Evolutionary conservation across 2,888 invertebrate genomes (phyloP), one percentile per base, ranked within the genome.

Genomic region (Latrodectus elegans): DNA sequence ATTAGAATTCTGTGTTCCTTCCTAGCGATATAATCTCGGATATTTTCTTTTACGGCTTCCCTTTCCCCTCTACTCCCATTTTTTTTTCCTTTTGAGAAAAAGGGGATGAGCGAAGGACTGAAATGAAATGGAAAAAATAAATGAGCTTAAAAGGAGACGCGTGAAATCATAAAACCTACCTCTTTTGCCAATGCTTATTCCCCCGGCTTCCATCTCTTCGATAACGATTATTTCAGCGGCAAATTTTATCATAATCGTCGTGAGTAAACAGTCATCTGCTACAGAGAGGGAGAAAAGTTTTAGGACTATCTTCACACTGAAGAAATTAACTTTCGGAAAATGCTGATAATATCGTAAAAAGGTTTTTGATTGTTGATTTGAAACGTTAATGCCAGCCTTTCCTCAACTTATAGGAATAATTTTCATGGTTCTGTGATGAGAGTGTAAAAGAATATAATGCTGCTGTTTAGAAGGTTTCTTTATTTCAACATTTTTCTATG

Each of bases 181-280:
- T 38, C 38, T 38, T 38, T 38, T 38, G 38, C 38, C 38, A 38
- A 38, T 38, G 38, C 38, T 38, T 38, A 38, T 38, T 38, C 38
- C 38, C 38, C 38, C 38, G 38, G 22, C 17, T 55, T 26, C 70
- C 55, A 12, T 26, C 17, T 11, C 8, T n/a, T 38, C 80, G 80
- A 81, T 86, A 76, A 73, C 86, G 86, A 86, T 86, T 86, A 86
- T 86, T 68, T 86, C 76, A 55, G 53, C 79, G 17, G 72, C 49
- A 26, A 74, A 72, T 86, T 53, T 86, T 81, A 86, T 86, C 72
- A 81, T 86, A 81, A 86, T 81, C 86, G 81, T 71, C 67, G 72
- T 71, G 81, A 81, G 86, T 86, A 80, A 86, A 86, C 53, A 76
- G 86, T 86, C 86, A 86, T 77, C 76, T 86, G 86, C 49, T 53